Percentiles rank a stretch among this genome's conserved stretches.
These are phyloP conservation scores for Eristalinus aeneus DNA, from an alignment of 2,888 invertebrate genomes.

Conservation along the genomic window DNA sequence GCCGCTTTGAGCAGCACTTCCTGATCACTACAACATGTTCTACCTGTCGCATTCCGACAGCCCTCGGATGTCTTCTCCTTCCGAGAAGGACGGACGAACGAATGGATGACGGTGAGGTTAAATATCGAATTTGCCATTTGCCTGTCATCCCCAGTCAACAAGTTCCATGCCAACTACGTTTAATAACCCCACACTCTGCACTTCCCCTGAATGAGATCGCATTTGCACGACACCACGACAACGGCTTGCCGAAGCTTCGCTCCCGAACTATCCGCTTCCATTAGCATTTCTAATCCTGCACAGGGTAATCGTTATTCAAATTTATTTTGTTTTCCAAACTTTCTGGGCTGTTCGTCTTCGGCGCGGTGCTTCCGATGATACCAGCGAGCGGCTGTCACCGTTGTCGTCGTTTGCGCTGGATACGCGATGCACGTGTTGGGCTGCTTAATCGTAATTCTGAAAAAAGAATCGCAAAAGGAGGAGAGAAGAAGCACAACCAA, in stretches of 20 bases:
- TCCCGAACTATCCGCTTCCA: conserved; percentile 18
- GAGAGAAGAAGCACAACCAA: background rate
- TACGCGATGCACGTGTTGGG: conserved; percentile 58
- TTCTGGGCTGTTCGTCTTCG: background rate
- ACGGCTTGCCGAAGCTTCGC: background rate
- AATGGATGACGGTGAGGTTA: conserved; percentile 4
- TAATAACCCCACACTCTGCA: background rate
- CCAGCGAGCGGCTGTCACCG: conserved; percentile 19
- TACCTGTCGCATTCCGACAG: conserved; percentile 18
- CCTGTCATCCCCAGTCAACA: conserved; percentile 15
- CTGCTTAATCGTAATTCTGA: conserved; percentile 27
- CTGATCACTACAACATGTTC: conserved; percentile 8
- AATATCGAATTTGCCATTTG: conserved; percentile 27
- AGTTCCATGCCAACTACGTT: background rate
- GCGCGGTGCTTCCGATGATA: conserved; percentile 30
- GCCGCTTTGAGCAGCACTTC: conserved; percentile 2
- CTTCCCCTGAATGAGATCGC: background rate
- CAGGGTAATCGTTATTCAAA: conserved; percentile 53
- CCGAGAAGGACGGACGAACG: background rate
- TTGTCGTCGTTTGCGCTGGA: background rate
- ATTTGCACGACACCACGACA: background rate
- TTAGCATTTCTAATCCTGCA: conserved; percentile 53
- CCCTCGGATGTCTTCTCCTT: background rate
- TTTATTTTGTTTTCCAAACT: conserved; percentile 39
- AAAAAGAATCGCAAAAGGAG: conserved; percentile 11